Evolutionary conservation across 2,113 vertebrate species (phyloP).

Genomic region (Etheostoma spectabile): DNA sequence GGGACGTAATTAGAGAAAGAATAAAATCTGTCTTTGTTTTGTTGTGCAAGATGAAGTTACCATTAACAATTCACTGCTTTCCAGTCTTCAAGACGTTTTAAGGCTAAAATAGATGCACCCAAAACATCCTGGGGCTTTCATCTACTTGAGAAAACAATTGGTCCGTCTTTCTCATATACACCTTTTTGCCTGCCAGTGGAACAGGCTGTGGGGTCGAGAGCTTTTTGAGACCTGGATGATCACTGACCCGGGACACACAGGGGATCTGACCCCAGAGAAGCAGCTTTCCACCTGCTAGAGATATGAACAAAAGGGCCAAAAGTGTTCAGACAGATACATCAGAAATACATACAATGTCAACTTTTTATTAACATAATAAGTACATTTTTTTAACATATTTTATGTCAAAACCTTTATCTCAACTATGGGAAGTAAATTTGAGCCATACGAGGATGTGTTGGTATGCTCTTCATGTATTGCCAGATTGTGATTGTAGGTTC

Average conservation of each 20-base stretch:
- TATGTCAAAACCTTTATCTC: neutral
- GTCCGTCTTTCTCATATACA: slow-evolving; percentile 41
- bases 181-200: slow-evolving; percentile 68
- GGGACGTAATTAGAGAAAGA: neutral
- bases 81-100: neutral
- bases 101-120: slow-evolving; percentile 30
- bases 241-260: slow-evolving; percentile 72
- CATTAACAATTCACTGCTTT: neutral
- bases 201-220: slow-evolving; percentile 78
- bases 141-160: slow-evolving; percentile 42
- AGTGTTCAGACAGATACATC: slow-evolving; percentile 47
- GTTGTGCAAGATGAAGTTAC: neutral
- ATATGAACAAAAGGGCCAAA: slow-evolving; percentile 45
- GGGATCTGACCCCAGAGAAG: slow-evolving; percentile 72
- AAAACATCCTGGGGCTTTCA: slow-evolving; percentile 30
- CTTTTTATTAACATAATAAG: neutral
- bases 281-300: slow-evolving; percentile 72
- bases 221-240: slow-evolving; percentile 73
- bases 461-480: neutral
- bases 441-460: neutral
- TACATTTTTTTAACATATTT: neutral
- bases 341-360: slow-evolving; percentile 31
- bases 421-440: slow-evolving; percentile 15
- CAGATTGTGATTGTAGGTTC: neutral
- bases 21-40: neutral